Base-by-base conservation (phyloP, 1,140 invertebrate species). In the Euura saliciscinereae region DNA sequence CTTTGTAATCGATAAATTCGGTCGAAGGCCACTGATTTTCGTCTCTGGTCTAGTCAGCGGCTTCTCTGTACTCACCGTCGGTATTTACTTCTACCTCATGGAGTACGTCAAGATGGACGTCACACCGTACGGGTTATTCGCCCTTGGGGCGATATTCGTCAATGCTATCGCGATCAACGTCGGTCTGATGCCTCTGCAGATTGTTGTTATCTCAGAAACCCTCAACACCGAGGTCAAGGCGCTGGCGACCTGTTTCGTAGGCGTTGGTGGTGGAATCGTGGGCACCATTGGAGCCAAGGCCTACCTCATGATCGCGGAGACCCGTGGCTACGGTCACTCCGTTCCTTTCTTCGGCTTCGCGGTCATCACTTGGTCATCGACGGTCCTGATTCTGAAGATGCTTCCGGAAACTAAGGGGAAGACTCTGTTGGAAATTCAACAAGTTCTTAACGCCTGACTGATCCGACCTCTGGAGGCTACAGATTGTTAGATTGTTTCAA, bases 361-460 rank as follows among this genome's bases (percentile, higher is more conserved):
- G 0, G 86, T 90, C 7, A 11, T 75, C 7, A 46, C 75, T 6
- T 75, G 66, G 45, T 0, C 51, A 11, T 90, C 91, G 77, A 92
- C 91, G 2, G 77, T 91, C 2, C 64, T 92, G 10, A 89, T 93
- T 3, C 78, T 91, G 1, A 75, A 91, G 64, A 85, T 91, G 59
- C 87, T 94, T 43, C 93, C 94, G 0, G 94, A 96, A 86, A 96
- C 94, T 0, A 95, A 95, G 84, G 93, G 93, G 43, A 94, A 93
- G 82, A 92, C 91, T 3, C 90, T 95, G 69, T 90, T 73, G 10
- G 51, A 83, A 68, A 82, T 82, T 59, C 81, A 81, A 69, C 72
- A 66, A 71, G 44, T 75, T 6, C 65, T 80, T 45, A 51, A 65
- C 8, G 68, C 75, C 28, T 75, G 28, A 28, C 28, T 28, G 28